phyloP scores from a whole-genome alignment of 2,113 vertebrate species.

The Pterocles orientalis region DNA sequence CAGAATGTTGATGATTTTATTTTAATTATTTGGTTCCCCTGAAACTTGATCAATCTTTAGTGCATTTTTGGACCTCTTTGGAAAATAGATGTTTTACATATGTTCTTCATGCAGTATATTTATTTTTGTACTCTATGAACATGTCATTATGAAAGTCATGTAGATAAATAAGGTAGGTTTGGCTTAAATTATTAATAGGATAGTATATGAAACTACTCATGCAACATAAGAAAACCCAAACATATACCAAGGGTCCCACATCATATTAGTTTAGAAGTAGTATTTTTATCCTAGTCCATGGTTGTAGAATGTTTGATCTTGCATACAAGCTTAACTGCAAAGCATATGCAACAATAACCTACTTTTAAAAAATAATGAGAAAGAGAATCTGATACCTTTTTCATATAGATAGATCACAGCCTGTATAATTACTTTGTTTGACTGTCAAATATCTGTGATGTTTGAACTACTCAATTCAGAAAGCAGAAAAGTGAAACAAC shows the following conservation, averaged over 20 bases:
- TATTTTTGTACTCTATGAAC: neutral
- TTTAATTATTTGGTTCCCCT: neutral
- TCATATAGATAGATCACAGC: neutral
- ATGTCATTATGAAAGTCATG: neutral
- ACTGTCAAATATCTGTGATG: neutral
- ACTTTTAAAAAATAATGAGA: neutral
- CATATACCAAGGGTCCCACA: neutral
- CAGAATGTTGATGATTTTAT: neutral
- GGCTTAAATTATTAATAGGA: neutral
- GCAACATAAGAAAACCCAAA: neutral
- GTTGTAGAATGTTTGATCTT: neutral
- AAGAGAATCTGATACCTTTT: neutral
- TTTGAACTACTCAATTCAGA: neutral
- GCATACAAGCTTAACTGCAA: neutral
- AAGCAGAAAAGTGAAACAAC: neutral
- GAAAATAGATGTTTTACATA: neutral
- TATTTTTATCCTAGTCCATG: neutral
- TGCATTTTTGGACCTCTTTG: neutral
- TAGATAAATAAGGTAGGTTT: neutral
- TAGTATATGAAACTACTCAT: neutral
- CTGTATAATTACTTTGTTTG: neutral
- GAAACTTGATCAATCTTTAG: neutral
- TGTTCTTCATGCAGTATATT: neutral
- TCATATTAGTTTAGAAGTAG: neutral
- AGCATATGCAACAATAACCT: neutral